phyloP scores from a whole-genome alignment of 2,113 vertebrate species.

The Cyanoderma ruficeps region DNA sequence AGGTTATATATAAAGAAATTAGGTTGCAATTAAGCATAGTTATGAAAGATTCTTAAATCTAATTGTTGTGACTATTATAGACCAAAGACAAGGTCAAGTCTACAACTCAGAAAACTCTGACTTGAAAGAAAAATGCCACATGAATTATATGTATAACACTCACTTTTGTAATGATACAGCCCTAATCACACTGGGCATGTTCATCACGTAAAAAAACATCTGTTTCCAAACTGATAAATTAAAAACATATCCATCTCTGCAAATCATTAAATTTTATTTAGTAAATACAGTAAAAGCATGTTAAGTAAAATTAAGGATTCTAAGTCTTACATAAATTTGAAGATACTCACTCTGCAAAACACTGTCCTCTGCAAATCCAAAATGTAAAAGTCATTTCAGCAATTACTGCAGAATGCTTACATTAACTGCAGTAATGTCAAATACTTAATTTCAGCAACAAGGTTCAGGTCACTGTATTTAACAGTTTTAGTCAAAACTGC shows the following conservation, averaged over 20 bases:
- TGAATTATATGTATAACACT: neutral
- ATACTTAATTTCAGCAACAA: neutral
- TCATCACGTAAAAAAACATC: neutral
- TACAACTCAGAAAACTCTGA: neutral
- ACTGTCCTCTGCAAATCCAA: neutral
- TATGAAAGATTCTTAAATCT: constrained; percentile 56
- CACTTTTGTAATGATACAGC: neutral
- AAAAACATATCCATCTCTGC: neutral
- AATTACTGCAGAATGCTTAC: neutral
- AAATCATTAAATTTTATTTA: neutral
- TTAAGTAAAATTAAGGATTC: neutral
- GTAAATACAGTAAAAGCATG: neutral
- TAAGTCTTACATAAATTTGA: neutral
- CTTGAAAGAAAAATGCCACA: neutral
- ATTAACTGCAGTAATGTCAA: neutral
- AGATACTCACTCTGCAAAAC: neutral
- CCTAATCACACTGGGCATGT: neutral
- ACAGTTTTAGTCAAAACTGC: neutral
- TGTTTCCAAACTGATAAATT: neutral
- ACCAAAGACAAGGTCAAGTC: constrained; percentile 43
- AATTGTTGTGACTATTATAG: constrained; percentile 50
- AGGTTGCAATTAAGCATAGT: constrained; percentile 62
- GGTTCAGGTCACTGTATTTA: neutral
- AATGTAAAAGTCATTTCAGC: neutral
- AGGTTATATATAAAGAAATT: constrained; percentile 63